phyloP scores from a whole-genome alignment of 2,797 vertebrate species.

The Thamnophis elegans region DNA sequence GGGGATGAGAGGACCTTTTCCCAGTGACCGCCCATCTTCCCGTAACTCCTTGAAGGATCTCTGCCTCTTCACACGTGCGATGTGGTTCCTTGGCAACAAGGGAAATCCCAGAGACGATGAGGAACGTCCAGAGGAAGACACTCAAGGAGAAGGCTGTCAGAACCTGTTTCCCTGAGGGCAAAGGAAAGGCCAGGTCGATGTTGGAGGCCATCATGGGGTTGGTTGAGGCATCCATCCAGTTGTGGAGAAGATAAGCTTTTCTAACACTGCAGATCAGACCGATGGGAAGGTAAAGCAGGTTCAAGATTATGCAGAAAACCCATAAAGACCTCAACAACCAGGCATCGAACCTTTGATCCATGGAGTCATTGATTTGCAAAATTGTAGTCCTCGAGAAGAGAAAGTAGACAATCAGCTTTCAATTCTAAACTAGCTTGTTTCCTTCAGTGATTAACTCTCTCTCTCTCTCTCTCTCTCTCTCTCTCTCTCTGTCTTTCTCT shows the following conservation, averaged over 20 bases:
- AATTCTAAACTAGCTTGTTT: neutral
- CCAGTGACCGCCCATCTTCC: slow-evolving; percentile 41
- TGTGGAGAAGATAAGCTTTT: rapidly evolving
- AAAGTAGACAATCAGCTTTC: slow-evolving; percentile 23
- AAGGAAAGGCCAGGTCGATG: neutral
- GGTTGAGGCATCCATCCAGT: slow-evolving; percentile 17
- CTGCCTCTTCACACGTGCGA: slow-evolving; percentile 12
- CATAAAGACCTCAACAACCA: neutral
- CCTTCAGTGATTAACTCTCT: slow-evolving; percentile 1
- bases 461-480: neutral
- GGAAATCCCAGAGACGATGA: neutral
- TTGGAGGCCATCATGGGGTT: rapidly evolving
- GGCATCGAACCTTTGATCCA: neutral
- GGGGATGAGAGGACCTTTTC: slow-evolving; percentile 55
- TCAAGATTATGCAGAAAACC: neutral
- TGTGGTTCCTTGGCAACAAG: slow-evolving; percentile 19
- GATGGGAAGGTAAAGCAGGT: rapidly evolving
- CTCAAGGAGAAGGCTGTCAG: neutral
- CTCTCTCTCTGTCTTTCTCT: too few relatives aligned
- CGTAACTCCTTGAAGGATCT: slow-evolving; percentile 41
- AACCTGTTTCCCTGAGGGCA: rapidly evolving
- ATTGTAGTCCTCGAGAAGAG: neutral
- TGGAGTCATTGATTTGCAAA: neutral
- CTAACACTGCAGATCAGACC: neutral
- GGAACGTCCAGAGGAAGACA: slow-evolving; percentile 28